Conservation (phyloP, 2,888 invertebrate genomes). For the Adineta ricciae region DNA sequence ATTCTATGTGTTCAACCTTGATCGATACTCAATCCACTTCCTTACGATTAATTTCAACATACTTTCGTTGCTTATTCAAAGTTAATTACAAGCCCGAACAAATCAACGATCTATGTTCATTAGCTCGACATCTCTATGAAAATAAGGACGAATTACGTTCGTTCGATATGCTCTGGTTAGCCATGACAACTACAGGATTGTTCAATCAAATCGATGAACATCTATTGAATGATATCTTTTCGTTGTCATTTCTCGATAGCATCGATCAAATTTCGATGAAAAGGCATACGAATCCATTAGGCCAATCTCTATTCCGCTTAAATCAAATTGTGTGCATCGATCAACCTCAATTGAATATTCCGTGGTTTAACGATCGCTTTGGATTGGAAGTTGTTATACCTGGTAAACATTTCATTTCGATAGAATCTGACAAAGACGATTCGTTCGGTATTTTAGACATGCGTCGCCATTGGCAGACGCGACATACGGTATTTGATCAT, state of each 20-base stretch:
- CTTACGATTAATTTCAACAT: not conserved
- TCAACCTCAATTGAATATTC: conserved; percentile 3
- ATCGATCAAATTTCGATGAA: not conserved
- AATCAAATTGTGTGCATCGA: conserved; percentile 11
- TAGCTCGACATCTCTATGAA: not conserved
- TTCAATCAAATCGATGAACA: not conserved
- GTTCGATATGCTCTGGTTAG: not conserved
- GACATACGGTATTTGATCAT: not conserved
- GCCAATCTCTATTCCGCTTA: conserved; percentile 8
- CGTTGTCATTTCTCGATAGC: not conserved
- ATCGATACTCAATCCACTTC: not conserved
- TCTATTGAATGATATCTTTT: not conserved
- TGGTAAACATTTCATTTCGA: not conserved
- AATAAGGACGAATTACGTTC: not conserved
- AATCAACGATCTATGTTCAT: conserved; percentile 1
- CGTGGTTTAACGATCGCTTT: conserved; percentile 10
- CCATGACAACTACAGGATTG: not conserved
- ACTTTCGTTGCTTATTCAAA: not conserved
- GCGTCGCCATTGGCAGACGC: not conserved
- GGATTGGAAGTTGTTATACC: not conserved
- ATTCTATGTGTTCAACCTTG: conserved; percentile 12
- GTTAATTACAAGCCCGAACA: conserved; percentile 5
- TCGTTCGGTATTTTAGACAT: not conserved
- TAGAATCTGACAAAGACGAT: no score
- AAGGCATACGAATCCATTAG: not conserved